These are phyloP conservation scores for Clarias pachynema DNA, from an alignment of 2,797 vertebrate genomes.

Conservation along the genomic window DNA sequence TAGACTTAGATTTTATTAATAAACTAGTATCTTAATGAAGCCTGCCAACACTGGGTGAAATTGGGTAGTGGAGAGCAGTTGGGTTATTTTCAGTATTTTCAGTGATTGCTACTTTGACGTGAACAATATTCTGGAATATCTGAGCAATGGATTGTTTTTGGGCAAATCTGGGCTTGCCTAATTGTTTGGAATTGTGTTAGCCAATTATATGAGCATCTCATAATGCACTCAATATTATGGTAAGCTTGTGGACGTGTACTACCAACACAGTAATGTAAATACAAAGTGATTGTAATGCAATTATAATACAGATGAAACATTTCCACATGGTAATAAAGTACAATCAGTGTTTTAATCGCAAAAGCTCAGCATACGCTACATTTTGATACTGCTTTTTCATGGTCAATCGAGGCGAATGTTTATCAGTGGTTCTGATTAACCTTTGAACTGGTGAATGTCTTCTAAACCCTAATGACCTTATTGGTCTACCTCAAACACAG, in stretches of 20 bases:
- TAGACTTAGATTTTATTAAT: background rate
- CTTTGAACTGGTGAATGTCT: too few species aligned
- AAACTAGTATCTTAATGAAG: background rate
- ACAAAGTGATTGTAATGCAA: background rate
- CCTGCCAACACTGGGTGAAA: background rate
- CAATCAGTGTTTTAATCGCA: background rate
- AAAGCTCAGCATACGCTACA: background rate
- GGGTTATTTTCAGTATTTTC: background rate
- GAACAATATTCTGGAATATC: background rate
- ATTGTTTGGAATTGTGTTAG: constrained; percentile 2
- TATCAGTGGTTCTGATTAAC: background rate
- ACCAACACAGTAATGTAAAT: constrained; percentile 6
- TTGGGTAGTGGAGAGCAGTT: too few species aligned
- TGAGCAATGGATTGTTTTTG: background rate
- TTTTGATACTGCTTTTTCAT: background rate
- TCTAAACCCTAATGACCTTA: background rate
- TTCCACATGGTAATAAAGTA: background rate
- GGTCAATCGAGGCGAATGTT: background rate
- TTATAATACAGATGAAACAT: background rate
- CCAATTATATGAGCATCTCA: background rate
- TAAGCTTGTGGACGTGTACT: constrained; percentile 1
- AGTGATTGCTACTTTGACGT: background rate
- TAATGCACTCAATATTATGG: background rate
- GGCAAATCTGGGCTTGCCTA: background rate
- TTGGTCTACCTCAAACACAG: constrained; percentile 4